Evolutionary conservation across 2,797 vertebrate genomes (phyloP), one percentile per base, ranked within the genome.

Genomic region (Hoplostethus mediterraneus): DNA sequence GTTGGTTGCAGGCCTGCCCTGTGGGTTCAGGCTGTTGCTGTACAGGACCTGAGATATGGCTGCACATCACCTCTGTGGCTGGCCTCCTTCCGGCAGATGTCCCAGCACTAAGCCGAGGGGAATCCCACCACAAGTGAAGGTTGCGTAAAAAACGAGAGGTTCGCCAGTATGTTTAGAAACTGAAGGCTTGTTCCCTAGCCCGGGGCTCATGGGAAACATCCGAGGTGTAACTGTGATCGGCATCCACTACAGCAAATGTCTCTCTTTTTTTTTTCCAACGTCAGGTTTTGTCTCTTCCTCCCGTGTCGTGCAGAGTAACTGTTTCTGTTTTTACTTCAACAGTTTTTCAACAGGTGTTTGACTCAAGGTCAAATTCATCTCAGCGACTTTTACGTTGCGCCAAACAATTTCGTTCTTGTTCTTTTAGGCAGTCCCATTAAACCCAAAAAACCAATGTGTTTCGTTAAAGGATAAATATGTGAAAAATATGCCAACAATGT

Each of bases 11-110:
- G 84, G 80, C 89, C 88, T 87, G 80, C 79, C 85, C 93, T 96
- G 95, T 97, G 96, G 96, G 95, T 97, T 96, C 92, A 90, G 84
- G 88, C 67, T 84, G 81, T 68, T 81, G 81, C 75, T 79, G 77
- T 64, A 9, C 77, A 88, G 83, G 86, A 88, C 89, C 90, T 93
- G 86, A 93, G 93, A 94, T 84, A 93, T 91, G 84, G 89, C 88
- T 94, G 90, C 91, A 94, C 94, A 95, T 92, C 95, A 89, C 93
- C 95, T 95, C 94, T 96, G 96, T 95, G 93, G 92, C 94, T 93
- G 93, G 92, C 94, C 95, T 95, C 92, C 93, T 97, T 98, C 96
- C 95, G 95, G 95, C 95, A 96, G 96, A 97, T 97, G 95, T 96
- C 95, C 95, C 95, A 96, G 92, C 88, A 93, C 70, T 91, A 82